Evolutionary conservation across 2,113 vertebrate genomes (phyloP), one percentile per base, ranked within the genome.

Genomic region (Meriones unguiculatus): DNA sequence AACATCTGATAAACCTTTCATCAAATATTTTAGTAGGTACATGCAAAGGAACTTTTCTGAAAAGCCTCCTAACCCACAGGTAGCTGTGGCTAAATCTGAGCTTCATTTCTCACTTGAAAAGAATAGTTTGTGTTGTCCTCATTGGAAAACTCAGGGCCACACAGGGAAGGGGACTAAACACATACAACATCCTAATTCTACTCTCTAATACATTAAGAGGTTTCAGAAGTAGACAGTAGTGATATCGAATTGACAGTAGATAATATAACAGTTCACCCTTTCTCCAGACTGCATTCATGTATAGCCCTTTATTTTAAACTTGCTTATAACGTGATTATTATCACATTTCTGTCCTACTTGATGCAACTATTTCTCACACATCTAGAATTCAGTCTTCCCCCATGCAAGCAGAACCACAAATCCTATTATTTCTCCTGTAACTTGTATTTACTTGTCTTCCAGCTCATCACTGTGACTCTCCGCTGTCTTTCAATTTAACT

Each of bases 341-440:
- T 70, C 32, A 80, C 17, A 75, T 11, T 86, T 76, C 72, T 30
- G 14, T 96, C 54, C 65, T 86, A 64, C 52, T 86, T 59, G 87
- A 38, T 41, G 8, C 12, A 38, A 62, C 20, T 72, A 65, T 35
- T 72, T 30, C 62, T 90, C 30, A 59, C 25, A 35, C 2, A 32
- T 38, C 77, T 59, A 38, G 78, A 92, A 94, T 13, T 85, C 38
- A 46, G 69, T 15, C 24, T 87, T 70, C 64, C 18, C 24, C 78
- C 14, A 85, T 12, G 72, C 12, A 90, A 78, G 32, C 32, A 11
- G 25, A 93, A 38, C n/a, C 54, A 82, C 35, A 50, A 87, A 52
- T 69, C 35, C 35, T 75, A 77, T 81, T 96, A 41, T 87, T 87
- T 97, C 64, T 72, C 64, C 24, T 57, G 89, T 72, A 81, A 86